Conservation (phyloP, 2,113 vertebrate species). For the Limnothrissa miodon region DNA sequence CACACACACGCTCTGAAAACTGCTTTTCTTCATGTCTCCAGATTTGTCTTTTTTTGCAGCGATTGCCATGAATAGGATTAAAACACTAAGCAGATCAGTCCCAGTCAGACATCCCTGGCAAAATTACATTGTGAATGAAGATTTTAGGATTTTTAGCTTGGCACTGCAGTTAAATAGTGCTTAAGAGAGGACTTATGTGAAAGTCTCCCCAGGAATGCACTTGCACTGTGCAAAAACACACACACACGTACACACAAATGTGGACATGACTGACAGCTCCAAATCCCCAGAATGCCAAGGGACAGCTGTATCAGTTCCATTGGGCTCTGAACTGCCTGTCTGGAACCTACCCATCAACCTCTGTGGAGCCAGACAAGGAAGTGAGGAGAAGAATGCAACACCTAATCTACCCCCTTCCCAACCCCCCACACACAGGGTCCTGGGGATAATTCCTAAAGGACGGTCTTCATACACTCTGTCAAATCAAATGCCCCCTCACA, state of each 20-base stretch:
- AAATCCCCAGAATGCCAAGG: slow-evolving; percentile 52
- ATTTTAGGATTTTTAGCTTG: neutral
- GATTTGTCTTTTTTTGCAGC: neutral
- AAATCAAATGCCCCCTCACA: slow-evolving; percentile 47
- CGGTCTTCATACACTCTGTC: neutral
- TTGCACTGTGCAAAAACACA: neutral
- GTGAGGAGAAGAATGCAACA: slow-evolving; percentile 43
- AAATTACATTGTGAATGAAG: neutral
- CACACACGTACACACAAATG: slow-evolving; percentile 16
- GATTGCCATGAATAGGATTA: neutral
- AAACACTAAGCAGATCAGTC: neutral
- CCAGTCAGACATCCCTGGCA: no score
- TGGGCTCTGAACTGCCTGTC: slow-evolving; percentile 50
- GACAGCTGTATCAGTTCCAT: slow-evolving; percentile 51
- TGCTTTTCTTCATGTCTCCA: neutral
- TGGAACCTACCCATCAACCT: slow-evolving; percentile 53
- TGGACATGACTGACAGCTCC: slow-evolving; percentile 31
- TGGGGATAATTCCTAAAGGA: no score
- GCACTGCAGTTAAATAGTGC: neutral
- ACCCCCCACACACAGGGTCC: neutral
- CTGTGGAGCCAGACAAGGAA: slow-evolving; percentile 48
- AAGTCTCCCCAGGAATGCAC: neutral
- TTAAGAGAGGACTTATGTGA: neutral
- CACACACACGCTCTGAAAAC: neutral
- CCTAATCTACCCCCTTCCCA: neutral